Evolutionary conservation across 2,113 vertebrate species (phyloP).

Genomic region (Xyrauchen texanus): DNA sequence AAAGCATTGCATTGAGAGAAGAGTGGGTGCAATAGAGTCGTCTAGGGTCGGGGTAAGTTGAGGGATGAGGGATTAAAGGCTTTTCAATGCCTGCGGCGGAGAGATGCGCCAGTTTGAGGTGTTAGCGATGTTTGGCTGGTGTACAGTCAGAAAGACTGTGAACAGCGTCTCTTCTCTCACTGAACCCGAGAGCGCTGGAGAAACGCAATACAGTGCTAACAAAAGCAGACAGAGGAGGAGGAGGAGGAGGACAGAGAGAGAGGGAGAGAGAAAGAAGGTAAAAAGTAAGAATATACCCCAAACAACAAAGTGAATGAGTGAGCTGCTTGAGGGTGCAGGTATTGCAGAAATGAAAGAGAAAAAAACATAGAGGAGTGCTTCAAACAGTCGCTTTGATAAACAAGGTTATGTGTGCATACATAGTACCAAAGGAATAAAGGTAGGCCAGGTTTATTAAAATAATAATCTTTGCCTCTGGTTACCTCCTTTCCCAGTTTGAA

Average conservation of each 20-base stretch:
- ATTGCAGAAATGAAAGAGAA: slow-evolving; percentile 44
- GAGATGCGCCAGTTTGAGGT: not conserved
- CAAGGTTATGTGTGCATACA: slow-evolving; percentile 31
- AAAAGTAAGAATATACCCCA: slow-evolving; percentile 26
- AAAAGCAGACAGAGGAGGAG: slow-evolving; percentile 11
- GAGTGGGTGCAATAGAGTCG: not conserved
- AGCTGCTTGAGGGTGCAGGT: slow-evolving; percentile 49
- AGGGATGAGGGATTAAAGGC: no score
- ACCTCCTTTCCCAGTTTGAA: slow-evolving; percentile 1
- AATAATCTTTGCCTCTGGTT: not conserved
- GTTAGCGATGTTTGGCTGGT: not conserved
- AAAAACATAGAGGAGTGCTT: slow-evolving; percentile 48
- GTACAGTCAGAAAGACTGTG: not conserved
- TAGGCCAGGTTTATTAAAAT: slow-evolving; percentile 47
- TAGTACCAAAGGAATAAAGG: slow-evolving; percentile 37
- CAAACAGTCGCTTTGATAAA: slow-evolving; percentile 52
- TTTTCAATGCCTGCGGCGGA: no score
- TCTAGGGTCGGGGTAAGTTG: no score
- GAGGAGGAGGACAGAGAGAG: slow-evolving; percentile 1
- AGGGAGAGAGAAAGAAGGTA: not conserved
- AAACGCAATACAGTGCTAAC: slow-evolving; percentile 36
- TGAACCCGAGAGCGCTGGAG: not conserved
- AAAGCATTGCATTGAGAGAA: no score
- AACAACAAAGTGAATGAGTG: slow-evolving; percentile 46
- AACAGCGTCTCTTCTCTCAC: slow-evolving; percentile 5